phyloP scores from a whole-genome alignment of 23 tunicate genomes.

The Halocynthia roretzi region DNA sequence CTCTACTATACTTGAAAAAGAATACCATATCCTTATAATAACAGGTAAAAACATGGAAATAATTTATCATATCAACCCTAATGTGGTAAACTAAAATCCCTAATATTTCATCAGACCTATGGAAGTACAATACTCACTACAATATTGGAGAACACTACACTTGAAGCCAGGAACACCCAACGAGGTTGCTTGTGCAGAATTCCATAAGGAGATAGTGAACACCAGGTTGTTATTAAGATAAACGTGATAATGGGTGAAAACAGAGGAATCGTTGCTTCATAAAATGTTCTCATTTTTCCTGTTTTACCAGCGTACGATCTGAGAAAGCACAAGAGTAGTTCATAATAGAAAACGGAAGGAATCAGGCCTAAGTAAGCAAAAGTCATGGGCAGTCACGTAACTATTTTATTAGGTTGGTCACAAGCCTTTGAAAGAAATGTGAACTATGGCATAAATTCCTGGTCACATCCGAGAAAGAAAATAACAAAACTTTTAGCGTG shows the following conservation, averaged over 20 bases:
- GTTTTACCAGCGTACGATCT: slow-evolving; percentile 52
- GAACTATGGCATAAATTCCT: too few species aligned
- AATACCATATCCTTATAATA: background rate
- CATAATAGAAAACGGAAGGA: background rate
- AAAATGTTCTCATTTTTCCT: slow-evolving; percentile 37
- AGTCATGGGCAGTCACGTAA: too few species aligned
- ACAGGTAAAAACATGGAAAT: background rate
- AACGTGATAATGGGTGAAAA: slow-evolving; percentile 38
- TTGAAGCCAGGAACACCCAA: slow-evolving; percentile 32
- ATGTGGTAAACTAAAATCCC: too few species aligned
- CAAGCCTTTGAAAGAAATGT: too few species aligned
- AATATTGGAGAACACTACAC: slow-evolving; percentile 84
- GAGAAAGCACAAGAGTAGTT: background rate
- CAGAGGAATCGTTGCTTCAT: slow-evolving; percentile 58
- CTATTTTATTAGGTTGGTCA: too few species aligned
- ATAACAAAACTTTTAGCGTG: too few species aligned
- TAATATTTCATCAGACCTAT: too few species aligned
- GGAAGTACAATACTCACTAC: slow-evolving; percentile 33
- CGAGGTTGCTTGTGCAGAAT: slow-evolving; percentile 54
- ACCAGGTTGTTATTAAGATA: slow-evolving; percentile 38
- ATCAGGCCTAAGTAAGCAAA: too few species aligned
- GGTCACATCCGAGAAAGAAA: too few species aligned
- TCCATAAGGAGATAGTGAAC: slow-evolving; percentile 39
- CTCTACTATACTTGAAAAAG: background rate
- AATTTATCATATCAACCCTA: too few species aligned